Base-by-base conservation (phyloP, 2,888 invertebrate species). In the Tolmerus cingulatus region DNA sequence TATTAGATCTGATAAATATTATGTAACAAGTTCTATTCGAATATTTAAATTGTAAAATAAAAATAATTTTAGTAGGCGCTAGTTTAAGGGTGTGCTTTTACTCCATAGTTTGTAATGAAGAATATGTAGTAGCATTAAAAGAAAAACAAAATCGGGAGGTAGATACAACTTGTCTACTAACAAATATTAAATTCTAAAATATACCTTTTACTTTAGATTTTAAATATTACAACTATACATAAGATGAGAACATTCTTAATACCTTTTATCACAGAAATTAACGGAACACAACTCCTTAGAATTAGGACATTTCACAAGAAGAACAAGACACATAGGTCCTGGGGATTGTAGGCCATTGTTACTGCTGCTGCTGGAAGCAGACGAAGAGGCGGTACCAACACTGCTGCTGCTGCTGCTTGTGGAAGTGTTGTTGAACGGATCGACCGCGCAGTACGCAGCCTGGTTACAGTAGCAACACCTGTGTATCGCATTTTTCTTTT, bases 241-340 rank as follows among this genome's bases (percentile, higher is more conserved):
- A 16, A 1, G 5, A 51, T 7, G 37, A 19, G 66, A 23, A 34
- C n/a, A 91, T 51, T 16, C 16, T 16, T 66, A 66, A 66, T 92
- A 92, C 92, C 92, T 92, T 92, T 92, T 92, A 92, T 92, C 92
- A 92, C 92, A 92, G 92, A 92, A 91, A 91, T 91, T 91, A 90
- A 91, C 92, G 87, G 90, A 91, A 90, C 92, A 92, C 90, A 92
- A 92, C 91, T 92, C 92, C 90, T 92, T 92, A 88, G 92, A 92
- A 91, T 92, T 92, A 88, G 92, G 92, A 90, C 92, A 92, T 91
- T 92, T 92, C 90, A 92, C 92, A 91, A 92, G 91, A 91, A 92
- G 92, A 91, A 92, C 92, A 91, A 92, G 92, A 90, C 92, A 92
- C 90, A 92, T 90, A 90, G 92, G 92, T 90, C 92, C 92, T 51